phyloP scores from a whole-genome alignment of 2,797 vertebrate species.

The Phylloscopus collybita region DNA sequence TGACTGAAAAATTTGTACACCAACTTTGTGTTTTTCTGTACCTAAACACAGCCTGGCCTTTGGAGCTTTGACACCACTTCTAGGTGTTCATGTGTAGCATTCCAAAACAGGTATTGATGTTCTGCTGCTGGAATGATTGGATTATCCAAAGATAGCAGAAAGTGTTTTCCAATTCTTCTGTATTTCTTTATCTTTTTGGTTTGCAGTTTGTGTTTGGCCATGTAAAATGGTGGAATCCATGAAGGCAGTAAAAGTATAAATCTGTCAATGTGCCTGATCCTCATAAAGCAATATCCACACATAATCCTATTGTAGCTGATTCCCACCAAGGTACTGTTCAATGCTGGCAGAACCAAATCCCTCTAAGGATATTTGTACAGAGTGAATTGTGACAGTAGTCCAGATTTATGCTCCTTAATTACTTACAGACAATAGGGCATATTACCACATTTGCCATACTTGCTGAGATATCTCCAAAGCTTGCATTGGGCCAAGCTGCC shows the following conservation, averaged over 20 bases:
- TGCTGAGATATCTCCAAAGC: not conserved
- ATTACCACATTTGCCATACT: not conserved
- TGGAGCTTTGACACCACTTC: not conserved
- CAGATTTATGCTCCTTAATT: constrained; percentile 21
- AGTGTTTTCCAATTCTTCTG: not conserved
- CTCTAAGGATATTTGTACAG: not conserved
- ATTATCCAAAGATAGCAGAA: not conserved
- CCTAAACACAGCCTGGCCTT: not conserved
- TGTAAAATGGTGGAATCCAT: not conserved
- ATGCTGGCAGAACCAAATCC: not conserved
- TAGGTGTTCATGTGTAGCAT: not conserved
- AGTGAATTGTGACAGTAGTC: not conserved
- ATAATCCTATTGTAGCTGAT: not conserved
- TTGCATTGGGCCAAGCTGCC: not conserved
- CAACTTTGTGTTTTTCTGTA: not conserved
- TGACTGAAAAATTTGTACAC: not conserved
- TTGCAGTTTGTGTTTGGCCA: not conserved
- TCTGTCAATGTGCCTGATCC: not conserved
- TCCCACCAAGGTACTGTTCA: not conserved
- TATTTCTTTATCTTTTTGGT: not conserved
- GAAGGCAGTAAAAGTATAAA: not conserved
- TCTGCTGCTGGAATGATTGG: not conserved
- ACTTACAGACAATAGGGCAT: not conserved
- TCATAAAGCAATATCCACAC: not conserved
- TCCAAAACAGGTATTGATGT: not conserved